Evolutionary conservation across 2,888 invertebrate genomes (phyloP), one percentile per base, ranked within the genome.

Genomic region (Melanophora roralis): DNA sequence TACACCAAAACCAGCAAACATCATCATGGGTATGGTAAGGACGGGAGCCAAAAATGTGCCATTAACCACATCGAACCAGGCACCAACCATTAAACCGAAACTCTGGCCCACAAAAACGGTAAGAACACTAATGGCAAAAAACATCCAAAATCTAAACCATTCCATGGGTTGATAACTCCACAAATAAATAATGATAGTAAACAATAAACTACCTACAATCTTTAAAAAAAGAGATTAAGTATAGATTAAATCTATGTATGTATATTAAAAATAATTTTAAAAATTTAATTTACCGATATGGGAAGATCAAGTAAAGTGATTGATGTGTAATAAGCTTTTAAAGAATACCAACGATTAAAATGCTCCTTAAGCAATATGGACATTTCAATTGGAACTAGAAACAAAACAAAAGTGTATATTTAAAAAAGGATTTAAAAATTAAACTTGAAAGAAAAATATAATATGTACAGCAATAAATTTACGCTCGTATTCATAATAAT

Each of bases 1-100:
- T 7, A 98, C 97, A 16, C 98, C 98, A 89, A 98, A 98, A 0
- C 98, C 98, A 67, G 97, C 97, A 88, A 98, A 98, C 94, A 98
- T 95, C 94, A 98, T 96, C 92, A 98, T 94, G 0, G 98, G 98
- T 34, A 98, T 97, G 2, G 95, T 94, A 11, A 97, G 91, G 0
- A 97, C 95, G 0, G 98, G 98, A 0, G 97, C 98, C 83, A 98
- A 90, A 91, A 98, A 98, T 4, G 98, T 98, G 5, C 98, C 98
- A 87, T 97, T 97, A 82, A 96, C 94, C 78, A 96, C 95, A 86
- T 93, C 92, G 83, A 96, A 97, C 83, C 95, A 94, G 6, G 97
- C 96, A 7, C 98, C 98, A 84, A 98, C 94, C 91, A 97, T 94
- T 1, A 98, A 92, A 0, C 98, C 98, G 83, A 97, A 93, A 86